Percentiles rank a stretch among this genome's conserved stretches.
Evolutionary conservation across 1,140 invertebrate species (phyloP).

Genomic region (Lordiphosa clarofinis): DNA sequence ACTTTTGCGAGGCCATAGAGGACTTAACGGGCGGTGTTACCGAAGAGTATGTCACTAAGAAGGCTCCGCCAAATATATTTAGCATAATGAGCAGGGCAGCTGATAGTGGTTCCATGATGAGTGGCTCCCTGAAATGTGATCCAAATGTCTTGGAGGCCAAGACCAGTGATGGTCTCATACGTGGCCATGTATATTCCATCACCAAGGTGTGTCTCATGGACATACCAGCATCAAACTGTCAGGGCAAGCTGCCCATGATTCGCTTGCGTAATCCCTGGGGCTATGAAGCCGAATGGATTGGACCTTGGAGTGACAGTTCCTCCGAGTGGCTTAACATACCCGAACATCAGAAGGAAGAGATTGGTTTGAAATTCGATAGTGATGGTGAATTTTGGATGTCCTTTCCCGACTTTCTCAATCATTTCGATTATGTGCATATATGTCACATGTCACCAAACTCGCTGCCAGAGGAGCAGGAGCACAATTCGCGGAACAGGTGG

Average conservation of each 20-base stretch:
- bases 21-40: conserved; percentile 99
- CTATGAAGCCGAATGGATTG: conserved; percentile 83
- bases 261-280: conserved; percentile 98
- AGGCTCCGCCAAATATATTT: conserved; percentile 94
- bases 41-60: conserved; percentile 95
- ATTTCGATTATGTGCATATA: conserved; percentile 91
- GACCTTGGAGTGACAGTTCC: no score
- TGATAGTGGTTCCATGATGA: conserved; percentile 96
- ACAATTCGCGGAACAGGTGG: no score
- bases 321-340: conserved; percentile 82
- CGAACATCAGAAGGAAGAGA: conserved; percentile 91
- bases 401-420: conserved; percentile 88
- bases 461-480: no score
- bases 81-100: conserved; percentile 95
- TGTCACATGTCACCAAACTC: conserved; percentile 98
- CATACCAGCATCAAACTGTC: no score
- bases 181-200: conserved; percentile 97
- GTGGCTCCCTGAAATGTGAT: conserved; percentile 98
- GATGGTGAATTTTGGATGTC: conserved; percentile 99
- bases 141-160: conserved; percentile 95
- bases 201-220: conserved; percentile 94
- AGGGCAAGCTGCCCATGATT: conserved; percentile 89
- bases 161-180: conserved; percentile 93
- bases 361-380: conserved; percentile 94
- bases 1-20: conserved; percentile 98